Conservation (phyloP, 2,888 invertebrate species). For the Calameuta filiformis region DNA sequence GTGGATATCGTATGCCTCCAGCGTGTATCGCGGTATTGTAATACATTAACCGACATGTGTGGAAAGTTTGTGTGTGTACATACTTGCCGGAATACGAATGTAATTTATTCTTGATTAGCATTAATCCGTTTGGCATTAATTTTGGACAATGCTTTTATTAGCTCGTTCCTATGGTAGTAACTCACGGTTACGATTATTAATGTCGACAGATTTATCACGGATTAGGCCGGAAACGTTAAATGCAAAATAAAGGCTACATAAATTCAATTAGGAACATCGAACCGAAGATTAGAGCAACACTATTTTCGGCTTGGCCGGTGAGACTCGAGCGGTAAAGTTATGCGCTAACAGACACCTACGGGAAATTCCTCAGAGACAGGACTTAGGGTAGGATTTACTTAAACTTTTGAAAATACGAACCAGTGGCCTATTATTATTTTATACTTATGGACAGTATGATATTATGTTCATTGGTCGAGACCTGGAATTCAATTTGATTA, state of each 20-base stretch:
- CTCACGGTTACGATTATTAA: constrained; percentile 63
- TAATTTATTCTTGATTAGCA: constrained; percentile 63
- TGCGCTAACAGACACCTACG: background rate
- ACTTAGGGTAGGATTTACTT: background rate
- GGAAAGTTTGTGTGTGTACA: background rate
- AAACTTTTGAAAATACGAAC: background rate
- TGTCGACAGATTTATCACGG: constrained; percentile 60
- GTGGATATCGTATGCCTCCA: background rate
- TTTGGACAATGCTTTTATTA: constrained; percentile 58
- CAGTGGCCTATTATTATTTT: background rate
- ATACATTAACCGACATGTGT: constrained; percentile 39
- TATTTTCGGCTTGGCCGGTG: constrained; percentile 7
- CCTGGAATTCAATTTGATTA: background rate
- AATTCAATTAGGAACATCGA: constrained; percentile 47
- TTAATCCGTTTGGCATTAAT: constrained; percentile 56
- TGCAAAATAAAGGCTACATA: constrained; percentile 50
- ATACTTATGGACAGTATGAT: background rate
- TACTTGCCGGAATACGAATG: constrained; percentile 41
- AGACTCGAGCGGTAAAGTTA: constrained; percentile 16
- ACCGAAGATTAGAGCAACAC: constrained; percentile 34
- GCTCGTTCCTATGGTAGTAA: constrained; percentile 51
- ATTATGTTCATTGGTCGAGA: background rate
- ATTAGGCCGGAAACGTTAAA: constrained; percentile 51
- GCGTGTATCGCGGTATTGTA: constrained; percentile 20
- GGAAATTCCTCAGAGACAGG: background rate